Evolutionary conservation across 2,113 vertebrate genomes (phyloP), one percentile per base, ranked within the genome.

Genomic region (Recurvirostra avosetta): DNA sequence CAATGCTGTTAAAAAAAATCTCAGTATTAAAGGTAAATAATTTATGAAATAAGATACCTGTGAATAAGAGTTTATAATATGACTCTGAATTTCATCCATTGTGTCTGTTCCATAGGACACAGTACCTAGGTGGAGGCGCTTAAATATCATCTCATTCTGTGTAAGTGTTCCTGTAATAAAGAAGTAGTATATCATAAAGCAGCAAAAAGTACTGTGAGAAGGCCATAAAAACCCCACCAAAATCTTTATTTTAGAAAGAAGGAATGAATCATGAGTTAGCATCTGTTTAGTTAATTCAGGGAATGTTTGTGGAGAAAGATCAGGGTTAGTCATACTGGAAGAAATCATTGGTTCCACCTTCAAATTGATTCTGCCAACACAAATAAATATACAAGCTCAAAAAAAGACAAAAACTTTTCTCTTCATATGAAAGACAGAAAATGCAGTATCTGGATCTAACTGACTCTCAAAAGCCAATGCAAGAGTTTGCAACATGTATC

Each of bases 111-210:
- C 99, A 4, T 99, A 99, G 53, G 99, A 99, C 11, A 99, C 99
- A 0, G 99, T 99, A 56, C 99, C 99, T 63, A 99, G 98, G 86
- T 99, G 99, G 55, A 99, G 99, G 36, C 99, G 98, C 97, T 99
- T 99, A 95, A 99, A 99, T 43, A 99, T 96, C 99, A 99, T 99
- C 95, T 99, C 99, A 34, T 99, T 99, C 94, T 99, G 99, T 21
- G 99, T 99, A 91, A 99, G 98, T 32, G 99, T 99, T 38, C 99
- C 99, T 99, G 97, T 22, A 96, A 95, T 5, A 96, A 75, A 94
- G n/a, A 27, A 94, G 14, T 2, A 78, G 26, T 1, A 8, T 23
- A 61, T 85, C 58, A 97, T n/a, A 89, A 70, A 85, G 53, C 25
- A 87, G 65, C 17, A 65, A 94, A 91, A 88, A 72, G 36, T 8